These are phyloP conservation scores for Glyphotaelius pellucidus DNA, from an alignment of 2,888 invertebrate genomes.

Conservation along the genomic window DNA sequence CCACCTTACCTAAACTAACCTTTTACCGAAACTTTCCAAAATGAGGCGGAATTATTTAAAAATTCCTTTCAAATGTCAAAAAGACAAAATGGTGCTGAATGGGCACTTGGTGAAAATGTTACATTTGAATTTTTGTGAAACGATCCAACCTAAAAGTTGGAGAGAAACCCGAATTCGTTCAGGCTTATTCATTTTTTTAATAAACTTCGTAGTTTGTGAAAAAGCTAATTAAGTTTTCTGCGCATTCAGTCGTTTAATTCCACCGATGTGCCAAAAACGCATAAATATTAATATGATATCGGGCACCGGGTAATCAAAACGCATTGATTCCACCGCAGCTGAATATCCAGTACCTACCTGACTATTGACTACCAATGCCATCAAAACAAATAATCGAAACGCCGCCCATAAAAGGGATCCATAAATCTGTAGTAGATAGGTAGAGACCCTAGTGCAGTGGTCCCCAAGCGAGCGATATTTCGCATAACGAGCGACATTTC, in stretches of 20 bases:
- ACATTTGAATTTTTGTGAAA: no score
- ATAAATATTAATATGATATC: not conserved
- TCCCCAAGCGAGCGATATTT: no score
- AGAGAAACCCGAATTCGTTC: no score
- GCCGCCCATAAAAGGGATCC: not conserved
- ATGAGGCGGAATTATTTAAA: no score
- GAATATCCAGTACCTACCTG: not conserved
- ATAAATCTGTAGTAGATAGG: not conserved
- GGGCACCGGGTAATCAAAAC: not conserved
- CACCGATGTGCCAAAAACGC: not conserved
- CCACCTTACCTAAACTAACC: no score
- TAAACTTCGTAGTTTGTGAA: not conserved
- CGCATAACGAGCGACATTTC: no score
- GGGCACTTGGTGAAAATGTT: no score
- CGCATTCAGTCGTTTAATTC: not conserved
- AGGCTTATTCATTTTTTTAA: not conserved
- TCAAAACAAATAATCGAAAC: not conserved
- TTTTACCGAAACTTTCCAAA: no score
- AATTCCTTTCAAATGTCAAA: no score
- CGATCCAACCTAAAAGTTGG: no score
- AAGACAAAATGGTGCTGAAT: no score
- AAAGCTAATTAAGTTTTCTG: not conserved
- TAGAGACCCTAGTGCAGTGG: not conserved
- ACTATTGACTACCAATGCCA: not conserved
- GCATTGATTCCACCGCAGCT: not conserved